Evolutionary conservation across 2,888 invertebrate species (phyloP).

Genomic region (Chymomyza amoena): DNA sequence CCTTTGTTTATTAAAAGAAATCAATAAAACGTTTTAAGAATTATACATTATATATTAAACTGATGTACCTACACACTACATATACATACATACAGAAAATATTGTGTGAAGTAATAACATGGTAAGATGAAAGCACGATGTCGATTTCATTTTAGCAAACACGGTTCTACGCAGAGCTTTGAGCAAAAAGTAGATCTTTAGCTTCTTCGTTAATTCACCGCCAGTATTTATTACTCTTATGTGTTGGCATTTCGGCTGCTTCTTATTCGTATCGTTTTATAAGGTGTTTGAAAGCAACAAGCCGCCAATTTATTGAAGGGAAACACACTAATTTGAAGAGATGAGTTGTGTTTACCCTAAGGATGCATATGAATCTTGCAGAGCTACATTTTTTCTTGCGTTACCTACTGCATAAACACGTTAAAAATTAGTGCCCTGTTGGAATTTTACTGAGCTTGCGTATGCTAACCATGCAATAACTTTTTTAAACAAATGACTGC

Average conservation of each 20-base stretch:
- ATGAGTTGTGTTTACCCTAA: constrained; percentile 75
- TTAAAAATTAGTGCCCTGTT: constrained; percentile 43
- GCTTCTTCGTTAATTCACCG: constrained; percentile 36
- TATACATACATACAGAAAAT: constrained; percentile 33
- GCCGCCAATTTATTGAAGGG: constrained; percentile 76
- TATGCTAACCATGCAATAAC: not conserved
- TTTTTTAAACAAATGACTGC: not conserved
- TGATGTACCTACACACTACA: too few species aligned
- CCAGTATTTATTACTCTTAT: constrained; percentile 52
- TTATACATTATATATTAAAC: too few species aligned
- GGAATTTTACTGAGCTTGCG: constrained; percentile 31
- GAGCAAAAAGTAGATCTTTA: constrained; percentile 39
- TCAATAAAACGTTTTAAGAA: too few species aligned
- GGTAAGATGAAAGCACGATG: constrained; percentile 52
- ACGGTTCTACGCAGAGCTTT: constrained; percentile 15
- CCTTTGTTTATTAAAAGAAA: too few species aligned
- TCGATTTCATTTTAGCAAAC: constrained; percentile 33
- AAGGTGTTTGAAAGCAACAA: constrained; percentile 71
- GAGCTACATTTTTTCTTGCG: constrained; percentile 34
- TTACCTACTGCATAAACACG: constrained; percentile 44
- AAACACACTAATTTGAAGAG: constrained; percentile 76
- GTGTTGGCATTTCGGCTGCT: constrained; percentile 46
- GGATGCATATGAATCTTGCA: constrained; percentile 51
- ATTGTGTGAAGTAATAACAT: constrained; percentile 74
- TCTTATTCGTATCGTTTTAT: constrained; percentile 64